phyloP scores from a whole-genome alignment of 2,797 vertebrate species.

The Chelidonichthys spinosus region DNA sequence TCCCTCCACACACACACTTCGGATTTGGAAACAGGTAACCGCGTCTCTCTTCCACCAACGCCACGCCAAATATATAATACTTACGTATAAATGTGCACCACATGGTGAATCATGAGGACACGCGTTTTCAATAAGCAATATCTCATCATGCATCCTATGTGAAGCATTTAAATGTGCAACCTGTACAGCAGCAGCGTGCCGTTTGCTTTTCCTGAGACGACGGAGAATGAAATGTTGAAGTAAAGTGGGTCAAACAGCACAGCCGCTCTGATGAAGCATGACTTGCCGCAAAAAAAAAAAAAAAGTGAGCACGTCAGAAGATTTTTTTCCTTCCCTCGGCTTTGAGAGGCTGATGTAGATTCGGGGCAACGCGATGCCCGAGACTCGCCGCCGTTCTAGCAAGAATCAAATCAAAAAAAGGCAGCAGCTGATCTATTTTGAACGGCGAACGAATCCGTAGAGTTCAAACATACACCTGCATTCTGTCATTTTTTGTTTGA shows the following conservation, averaged over 20 bases:
- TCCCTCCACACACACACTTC: slow-evolving; percentile 19
- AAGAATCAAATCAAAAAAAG: not conserved
- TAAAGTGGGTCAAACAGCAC: slow-evolving; percentile 80
- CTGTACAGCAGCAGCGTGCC: slow-evolving; percentile 7
- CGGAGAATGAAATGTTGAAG: slow-evolving; percentile 58
- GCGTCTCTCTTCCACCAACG: slow-evolving; percentile 2
- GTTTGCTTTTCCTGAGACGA: slow-evolving; percentile 58
- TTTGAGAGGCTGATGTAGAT: slow-evolving; percentile 62
- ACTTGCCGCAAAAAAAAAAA: slow-evolving; percentile 63
- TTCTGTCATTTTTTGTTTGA: slow-evolving; percentile 1
- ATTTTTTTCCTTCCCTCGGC: slow-evolving; percentile 62
- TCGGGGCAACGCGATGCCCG: slow-evolving; percentile 24
- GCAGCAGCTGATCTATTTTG: slow-evolving; percentile 50
- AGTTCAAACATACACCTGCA: slow-evolving; percentile 15
- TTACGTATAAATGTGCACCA: not conserved
- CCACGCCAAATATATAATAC: too few species aligned
- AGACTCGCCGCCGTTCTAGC: slow-evolving; percentile 14
- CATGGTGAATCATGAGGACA: not conserved
- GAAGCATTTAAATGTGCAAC: not conserved
- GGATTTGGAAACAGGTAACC: slow-evolving; percentile 38
- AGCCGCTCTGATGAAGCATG: slow-evolving; percentile 74
- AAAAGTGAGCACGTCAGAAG: slow-evolving; percentile 51
- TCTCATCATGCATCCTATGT: slow-evolving; percentile 18
- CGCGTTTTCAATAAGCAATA: slow-evolving; percentile 10
- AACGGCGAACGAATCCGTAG: slow-evolving; percentile 41